phyloP scores from a whole-genome alignment of 23 tunicate species.

The Aplidium turbinatum region DNA sequence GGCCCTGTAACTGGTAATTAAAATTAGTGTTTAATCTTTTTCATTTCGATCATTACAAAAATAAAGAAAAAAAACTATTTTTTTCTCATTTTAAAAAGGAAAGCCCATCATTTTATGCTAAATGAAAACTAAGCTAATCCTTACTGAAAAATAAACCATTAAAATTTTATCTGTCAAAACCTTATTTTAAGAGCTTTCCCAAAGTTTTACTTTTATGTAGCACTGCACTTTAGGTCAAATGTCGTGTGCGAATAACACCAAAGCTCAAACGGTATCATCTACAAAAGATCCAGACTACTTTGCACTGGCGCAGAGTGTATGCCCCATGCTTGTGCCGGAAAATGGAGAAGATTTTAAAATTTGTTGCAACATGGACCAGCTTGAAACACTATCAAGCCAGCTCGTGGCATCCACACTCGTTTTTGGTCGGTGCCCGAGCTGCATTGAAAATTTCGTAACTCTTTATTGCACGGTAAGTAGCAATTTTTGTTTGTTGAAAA shows the following conservation, averaged over 20 bases:
- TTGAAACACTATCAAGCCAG: slow-evolving; percentile 49
- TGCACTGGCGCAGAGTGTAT: slow-evolving; percentile 13
- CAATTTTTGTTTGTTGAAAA: no score
- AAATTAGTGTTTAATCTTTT: no score
- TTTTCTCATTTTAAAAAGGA: no score
- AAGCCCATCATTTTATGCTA: no score
- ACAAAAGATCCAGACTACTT: slow-evolving; percentile 1
- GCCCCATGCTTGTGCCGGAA: slow-evolving; percentile 56
- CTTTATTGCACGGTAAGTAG: slow-evolving; percentile 72
- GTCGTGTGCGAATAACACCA: slow-evolving; percentile 49
- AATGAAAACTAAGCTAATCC: no score
- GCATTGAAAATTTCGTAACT: slow-evolving; percentile 55
- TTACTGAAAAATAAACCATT: no score
- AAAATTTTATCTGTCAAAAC: no score
- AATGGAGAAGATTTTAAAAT: slow-evolving; percentile 22
- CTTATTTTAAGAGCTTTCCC: no score
- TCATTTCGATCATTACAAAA: no score
- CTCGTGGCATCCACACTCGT: slow-evolving; percentile 55
- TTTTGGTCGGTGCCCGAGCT: slow-evolving; percentile 90
- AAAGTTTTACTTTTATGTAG: no score
- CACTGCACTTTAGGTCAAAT: slow-evolving; percentile 52
- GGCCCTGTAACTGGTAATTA: no score
- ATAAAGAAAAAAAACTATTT: no score
- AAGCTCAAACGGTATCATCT: slow-evolving; percentile 13
- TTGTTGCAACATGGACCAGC: slow-evolving; percentile 76